Conservation (phyloP, 2,888 invertebrate genomes). For the Pollenia griseotomentosa region DNA sequence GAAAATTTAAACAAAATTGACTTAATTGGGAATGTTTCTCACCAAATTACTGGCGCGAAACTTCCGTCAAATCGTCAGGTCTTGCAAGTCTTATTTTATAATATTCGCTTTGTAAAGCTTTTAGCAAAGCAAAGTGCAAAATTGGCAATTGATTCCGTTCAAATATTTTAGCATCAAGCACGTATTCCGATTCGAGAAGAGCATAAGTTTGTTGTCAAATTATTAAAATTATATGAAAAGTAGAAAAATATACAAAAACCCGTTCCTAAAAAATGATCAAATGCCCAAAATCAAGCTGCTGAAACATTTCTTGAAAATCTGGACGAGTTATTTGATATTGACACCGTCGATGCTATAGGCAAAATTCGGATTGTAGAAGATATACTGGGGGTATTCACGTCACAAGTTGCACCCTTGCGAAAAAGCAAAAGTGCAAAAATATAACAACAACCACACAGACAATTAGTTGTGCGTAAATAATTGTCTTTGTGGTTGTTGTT, state of each 20-base stretch:
- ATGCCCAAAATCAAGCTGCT: conserved; percentile 22
- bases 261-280: conserved; percentile 20
- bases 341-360: background rate
- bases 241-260: conserved; percentile 18
- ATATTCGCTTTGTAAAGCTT: conserved; percentile 29
- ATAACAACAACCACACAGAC: too few species aligned
- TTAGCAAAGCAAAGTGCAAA: conserved; percentile 18
- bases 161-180: conserved; percentile 19
- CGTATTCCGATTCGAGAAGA: background rate
- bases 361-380: conserved; percentile 13
- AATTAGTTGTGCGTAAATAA: too few species aligned
- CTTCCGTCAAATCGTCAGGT: conserved; percentile 14
- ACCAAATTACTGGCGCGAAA: conserved; percentile 8
- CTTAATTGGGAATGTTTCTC: conserved; percentile 8
- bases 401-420: too few species aligned
- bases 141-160: background rate
- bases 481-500: too few species aligned
- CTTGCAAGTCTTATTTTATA: conserved; percentile 39
- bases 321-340: background rate
- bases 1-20: conserved; percentile 10
- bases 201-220: background rate
- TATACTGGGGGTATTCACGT: too few species aligned
- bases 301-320: background rate
- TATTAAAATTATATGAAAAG: conserved; percentile 33
- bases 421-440: too few species aligned